Conservation (phyloP, 2,797 vertebrate species). For the Iguana delicatissima region DNA sequence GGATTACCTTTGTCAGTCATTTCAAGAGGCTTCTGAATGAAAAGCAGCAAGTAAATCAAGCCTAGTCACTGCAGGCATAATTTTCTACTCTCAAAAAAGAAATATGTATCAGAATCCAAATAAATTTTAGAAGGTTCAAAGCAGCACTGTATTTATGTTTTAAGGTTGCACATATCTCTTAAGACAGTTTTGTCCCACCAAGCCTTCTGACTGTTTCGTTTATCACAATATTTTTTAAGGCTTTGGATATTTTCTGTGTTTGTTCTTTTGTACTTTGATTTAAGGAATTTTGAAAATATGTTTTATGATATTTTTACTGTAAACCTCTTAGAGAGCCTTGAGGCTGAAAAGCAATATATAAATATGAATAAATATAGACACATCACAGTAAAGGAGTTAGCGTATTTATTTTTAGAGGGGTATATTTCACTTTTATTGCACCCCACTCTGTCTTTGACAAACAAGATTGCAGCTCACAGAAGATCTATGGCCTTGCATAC, state of each 20-base stretch:
- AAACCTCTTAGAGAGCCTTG: not conserved
- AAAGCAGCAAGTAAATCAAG: not conserved
- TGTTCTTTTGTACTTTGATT: not conserved
- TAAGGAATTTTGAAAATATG: not conserved
- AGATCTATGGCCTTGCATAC: not conserved
- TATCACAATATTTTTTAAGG: not conserved
- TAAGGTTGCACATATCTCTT: not conserved
- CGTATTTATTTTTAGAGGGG: conserved; percentile 3
- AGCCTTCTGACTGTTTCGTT: not conserved
- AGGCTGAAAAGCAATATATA: conserved; percentile 12
- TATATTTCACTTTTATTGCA: conserved; percentile 7
- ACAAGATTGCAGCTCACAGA: not conserved
- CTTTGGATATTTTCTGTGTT: not conserved
- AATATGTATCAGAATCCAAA: not conserved
- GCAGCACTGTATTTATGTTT: not conserved
- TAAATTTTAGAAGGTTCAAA: not conserved
- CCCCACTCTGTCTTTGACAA: not conserved
- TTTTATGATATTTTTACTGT: not conserved
- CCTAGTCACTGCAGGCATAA: not conserved
- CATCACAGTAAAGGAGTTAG: not conserved
- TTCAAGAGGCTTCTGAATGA: not conserved
- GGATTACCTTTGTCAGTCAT: not conserved
- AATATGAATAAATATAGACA: not conserved
- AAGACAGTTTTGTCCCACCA: not conserved
- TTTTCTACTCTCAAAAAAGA: not conserved